Conservation (phyloP, 2,113 vertebrate species). For the Cyphomyrus discorhynchus region DNA sequence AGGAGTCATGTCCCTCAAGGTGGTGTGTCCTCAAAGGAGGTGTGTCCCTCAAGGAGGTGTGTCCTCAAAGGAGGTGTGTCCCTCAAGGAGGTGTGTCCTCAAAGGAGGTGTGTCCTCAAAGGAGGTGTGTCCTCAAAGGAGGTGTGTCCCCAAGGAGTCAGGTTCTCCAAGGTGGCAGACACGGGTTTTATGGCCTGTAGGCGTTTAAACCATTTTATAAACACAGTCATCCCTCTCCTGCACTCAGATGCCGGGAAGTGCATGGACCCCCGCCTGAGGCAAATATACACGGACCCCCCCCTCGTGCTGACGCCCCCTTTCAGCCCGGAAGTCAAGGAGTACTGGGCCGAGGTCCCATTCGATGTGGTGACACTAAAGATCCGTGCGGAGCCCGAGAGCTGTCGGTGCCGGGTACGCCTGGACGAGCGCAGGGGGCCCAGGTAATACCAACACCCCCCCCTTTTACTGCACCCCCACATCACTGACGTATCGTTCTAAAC, state of each 20-base stretch:
- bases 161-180: not conserved
- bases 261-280: slow-evolving; percentile 68
- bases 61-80: not conserved
- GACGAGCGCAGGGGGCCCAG: slow-evolving; percentile 75
- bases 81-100: not conserved
- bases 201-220: not conserved
- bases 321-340: slow-evolving; percentile 74
- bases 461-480: not conserved
- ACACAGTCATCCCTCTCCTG: not conserved
- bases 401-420: slow-evolving; percentile 68
- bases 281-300: slow-evolving; percentile 76
- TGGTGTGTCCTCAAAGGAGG: not conserved
- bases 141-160: not conserved
- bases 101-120: no score
- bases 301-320: slow-evolving; percentile 77
- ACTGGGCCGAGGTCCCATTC: slow-evolving; percentile 80
- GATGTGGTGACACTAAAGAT: slow-evolving; percentile 75
- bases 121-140: not conserved
- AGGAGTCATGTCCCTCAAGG: not conserved
- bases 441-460: slow-evolving; percentile 42
- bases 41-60: not conserved
- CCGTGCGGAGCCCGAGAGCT: slow-evolving; percentile 64
- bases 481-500: not conserved
- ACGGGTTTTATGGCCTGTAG: not conserved
- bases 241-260: slow-evolving; percentile 54